phyloP scores from a whole-genome alignment of 1,140 invertebrate genomes.

The Stegodyphus mimosarum region DNA sequence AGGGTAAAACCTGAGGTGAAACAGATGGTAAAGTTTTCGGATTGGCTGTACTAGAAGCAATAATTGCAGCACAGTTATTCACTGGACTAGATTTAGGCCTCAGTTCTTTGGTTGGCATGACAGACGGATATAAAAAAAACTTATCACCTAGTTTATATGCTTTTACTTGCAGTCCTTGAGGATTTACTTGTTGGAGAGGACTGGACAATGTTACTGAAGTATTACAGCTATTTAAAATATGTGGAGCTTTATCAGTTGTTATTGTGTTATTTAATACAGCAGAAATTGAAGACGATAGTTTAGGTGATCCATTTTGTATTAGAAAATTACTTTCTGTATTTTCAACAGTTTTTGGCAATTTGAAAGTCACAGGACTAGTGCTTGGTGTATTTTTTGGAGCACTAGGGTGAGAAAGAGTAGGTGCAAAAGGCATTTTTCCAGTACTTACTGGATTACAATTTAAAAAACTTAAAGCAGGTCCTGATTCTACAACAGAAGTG shows the following conservation, averaged over 20 bases:
- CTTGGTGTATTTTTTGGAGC: background rate
- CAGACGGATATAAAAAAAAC: background rate
- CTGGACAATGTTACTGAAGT: background rate
- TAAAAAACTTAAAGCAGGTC: background rate
- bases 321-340: background rate
- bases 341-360: background rate
- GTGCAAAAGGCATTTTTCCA: background rate
- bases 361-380: background rate
- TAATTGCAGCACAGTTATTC: background rate
- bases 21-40: background rate
- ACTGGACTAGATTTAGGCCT: background rate
- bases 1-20: background rate
- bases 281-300: background rate
- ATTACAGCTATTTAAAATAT: background rate
- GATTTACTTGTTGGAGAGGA: background rate
- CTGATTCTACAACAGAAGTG: background rate
- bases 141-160: background rate
- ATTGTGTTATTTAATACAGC: background rate
- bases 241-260: background rate
- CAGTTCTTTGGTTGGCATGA: background rate
- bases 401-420: background rate
- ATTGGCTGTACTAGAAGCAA: background rate
- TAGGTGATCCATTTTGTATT: background rate
- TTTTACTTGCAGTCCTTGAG: background rate
- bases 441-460: background rate